Percentiles rank a stretch among this genome's conserved stretches.
phyloP scores from a whole-genome alignment of 2,113 vertebrate genomes.

The Dendrocopos noguchii region DNA sequence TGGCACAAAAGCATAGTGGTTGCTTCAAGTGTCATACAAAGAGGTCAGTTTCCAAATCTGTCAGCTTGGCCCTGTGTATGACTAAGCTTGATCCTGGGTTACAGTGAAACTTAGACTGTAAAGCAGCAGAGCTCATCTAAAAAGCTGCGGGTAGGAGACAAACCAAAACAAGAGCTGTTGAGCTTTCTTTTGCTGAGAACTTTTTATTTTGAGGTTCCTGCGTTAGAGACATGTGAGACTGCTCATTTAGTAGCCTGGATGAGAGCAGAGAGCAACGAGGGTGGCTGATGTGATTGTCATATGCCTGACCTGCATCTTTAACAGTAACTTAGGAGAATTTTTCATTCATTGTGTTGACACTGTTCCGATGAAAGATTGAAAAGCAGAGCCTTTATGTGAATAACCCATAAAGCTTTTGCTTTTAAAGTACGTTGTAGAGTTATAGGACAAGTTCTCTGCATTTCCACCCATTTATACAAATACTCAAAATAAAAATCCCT shows the following conservation, averaged over 20 bases:
- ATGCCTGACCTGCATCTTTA: background rate
- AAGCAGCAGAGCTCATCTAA: background rate
- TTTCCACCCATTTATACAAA: background rate
- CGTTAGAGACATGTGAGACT: background rate
- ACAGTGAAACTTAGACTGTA: background rate
- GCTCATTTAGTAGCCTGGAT: background rate
- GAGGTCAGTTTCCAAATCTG: accelerated
- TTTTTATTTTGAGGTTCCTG: background rate
- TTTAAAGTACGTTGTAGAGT: background rate
- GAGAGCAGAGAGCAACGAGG: background rate
- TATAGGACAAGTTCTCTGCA: background rate
- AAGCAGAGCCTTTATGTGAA: background rate
- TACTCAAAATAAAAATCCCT: background rate
- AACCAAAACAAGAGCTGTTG: background rate
- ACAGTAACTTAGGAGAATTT: background rate
- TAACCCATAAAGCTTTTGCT: background rate
- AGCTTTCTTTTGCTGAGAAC: background rate
- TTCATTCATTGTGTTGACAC: background rate
- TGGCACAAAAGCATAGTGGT: background rate
- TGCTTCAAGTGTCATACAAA: background rate
- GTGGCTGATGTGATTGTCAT: background rate
- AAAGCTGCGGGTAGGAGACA: background rate
- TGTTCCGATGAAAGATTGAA: background rate
- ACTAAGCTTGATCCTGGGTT: background rate
- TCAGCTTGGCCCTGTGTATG: background rate